Percentiles rank a stretch among this genome's conserved stretches.
Conservation (phyloP, 1,140 invertebrate species). For the Bombus cullumanus region DNA sequence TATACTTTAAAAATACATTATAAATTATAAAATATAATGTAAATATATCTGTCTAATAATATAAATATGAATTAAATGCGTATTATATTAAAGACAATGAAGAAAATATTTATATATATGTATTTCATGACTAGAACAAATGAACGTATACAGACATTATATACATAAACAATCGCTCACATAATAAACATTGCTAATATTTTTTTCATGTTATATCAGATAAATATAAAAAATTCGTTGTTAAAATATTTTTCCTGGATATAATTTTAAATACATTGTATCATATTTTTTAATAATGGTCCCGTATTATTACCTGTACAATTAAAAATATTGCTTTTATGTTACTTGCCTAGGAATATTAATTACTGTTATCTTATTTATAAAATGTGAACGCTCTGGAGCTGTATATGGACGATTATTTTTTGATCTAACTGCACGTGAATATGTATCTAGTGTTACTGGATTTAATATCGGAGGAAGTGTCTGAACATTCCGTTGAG, state of each 20-base stretch:
- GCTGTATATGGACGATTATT: slow-evolving; percentile 69
- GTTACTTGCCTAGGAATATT: slow-evolving; percentile 73
- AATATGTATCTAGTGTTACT: slow-evolving; percentile 34
- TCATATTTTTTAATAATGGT: slow-evolving; percentile 22
- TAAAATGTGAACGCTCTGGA: slow-evolving; percentile 55
- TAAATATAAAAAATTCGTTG: slow-evolving; percentile 11
- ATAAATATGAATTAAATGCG: not conserved
- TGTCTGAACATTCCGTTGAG: slow-evolving; percentile 39
- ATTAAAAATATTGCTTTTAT: slow-evolving; percentile 54
- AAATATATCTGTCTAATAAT: not conserved
- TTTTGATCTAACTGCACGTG: slow-evolving; percentile 17
- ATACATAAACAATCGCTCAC: not conserved
- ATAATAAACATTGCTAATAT: slow-evolving; percentile 4
- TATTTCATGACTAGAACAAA: slow-evolving; percentile 20
- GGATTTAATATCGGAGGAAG: slow-evolving; percentile 61
- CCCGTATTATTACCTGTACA: slow-evolving; percentile 35
- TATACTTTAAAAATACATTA: slow-evolving; percentile 7
- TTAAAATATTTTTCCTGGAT: slow-evolving; percentile 14
- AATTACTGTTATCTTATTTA: slow-evolving; percentile 51
- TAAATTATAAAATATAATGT: not conserved
- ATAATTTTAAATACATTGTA: not conserved
- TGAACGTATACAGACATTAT: slow-evolving; percentile 2
- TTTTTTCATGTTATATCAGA: not conserved
- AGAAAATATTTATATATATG: slow-evolving; percentile 1
- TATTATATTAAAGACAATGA: not conserved